Evolutionary conservation across 2,113 vertebrate genomes (phyloP).

Genomic region (Brienomyrus brachyistius): DNA sequence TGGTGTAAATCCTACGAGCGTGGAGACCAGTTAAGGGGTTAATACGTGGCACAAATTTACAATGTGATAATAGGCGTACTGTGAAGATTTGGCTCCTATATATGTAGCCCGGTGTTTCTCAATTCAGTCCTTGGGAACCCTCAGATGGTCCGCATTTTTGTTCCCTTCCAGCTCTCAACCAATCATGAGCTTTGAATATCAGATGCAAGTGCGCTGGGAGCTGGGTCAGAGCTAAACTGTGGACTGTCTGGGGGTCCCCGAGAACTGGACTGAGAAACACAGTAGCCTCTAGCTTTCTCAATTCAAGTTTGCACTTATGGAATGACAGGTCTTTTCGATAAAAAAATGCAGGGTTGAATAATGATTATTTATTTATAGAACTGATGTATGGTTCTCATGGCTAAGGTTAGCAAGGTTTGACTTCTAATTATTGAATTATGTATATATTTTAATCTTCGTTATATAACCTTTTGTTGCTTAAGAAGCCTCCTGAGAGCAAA

Average conservation of each 20-base stretch:
- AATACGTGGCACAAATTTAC: background rate
- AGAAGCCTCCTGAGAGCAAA: background rate
- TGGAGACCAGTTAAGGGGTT: background rate
- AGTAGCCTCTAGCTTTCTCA: background rate
- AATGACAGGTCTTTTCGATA: background rate
- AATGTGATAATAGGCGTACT: background rate
- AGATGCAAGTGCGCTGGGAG: background rate
- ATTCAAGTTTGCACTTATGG: background rate
- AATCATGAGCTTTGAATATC: background rate
- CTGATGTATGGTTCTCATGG: background rate
- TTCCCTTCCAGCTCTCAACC: background rate
- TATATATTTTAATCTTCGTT: background rate
- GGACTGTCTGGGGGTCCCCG: background rate
- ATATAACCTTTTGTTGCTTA: background rate
- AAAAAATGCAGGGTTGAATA: background rate
- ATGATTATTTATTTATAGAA: background rate
- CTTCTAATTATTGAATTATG: background rate
- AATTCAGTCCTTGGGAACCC: background rate
- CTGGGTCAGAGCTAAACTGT: background rate
- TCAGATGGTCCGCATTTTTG: background rate
- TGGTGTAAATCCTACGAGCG: background rate
- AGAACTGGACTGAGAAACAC: background rate
- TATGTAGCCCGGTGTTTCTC: background rate
- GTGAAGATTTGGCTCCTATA: background rate
- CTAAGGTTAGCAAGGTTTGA: background rate